Base-by-base conservation (phyloP, 2,113 vertebrate species). In the Zosterops pallidus region DNA sequence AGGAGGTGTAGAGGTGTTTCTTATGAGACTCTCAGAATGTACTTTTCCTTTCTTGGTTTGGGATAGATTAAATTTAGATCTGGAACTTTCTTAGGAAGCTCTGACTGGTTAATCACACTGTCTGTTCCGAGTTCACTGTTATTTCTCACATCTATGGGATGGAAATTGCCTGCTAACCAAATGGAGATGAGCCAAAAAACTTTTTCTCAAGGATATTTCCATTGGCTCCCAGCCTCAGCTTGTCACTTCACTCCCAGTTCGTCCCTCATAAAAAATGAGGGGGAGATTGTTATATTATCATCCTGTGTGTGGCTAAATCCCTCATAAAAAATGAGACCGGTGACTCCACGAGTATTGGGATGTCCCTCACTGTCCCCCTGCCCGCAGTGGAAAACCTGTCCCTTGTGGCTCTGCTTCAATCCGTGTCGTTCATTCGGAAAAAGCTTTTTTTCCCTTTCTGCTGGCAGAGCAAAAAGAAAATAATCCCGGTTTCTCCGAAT, bases 141-240 rank as follows among this genome's bases (percentile, higher is more conserved):
- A 53, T 72, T 92, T 91, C 82, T 96, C 69, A 86, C 8, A 4
- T 65, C 89, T 65, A 4, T 0, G 2, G n/a, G 72, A 49, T 89
- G 91, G 93, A 90, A 94, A 86, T 74, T 92, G 76, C 69, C 88
- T 3, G 4, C 70, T 83, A 90, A 85, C 70, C 69, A 72, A 79
- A 79, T 82, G 91, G 83, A 90, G 50, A 41, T 29, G 24, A 69
- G 83, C 78, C 92, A 95, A 72, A 68, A 68, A 62, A 0, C 62
- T 65, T 91, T 82, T 95, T 84, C 95, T 92, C 70, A 83, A 93
- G 92, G 78, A 53, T 90, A 88, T 93, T 93, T 90, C 88, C 63
- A 77, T 47, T 92, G 92, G 79, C 88, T 49, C 70, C 75, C 41
- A 65, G 85, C 84, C 82, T 89, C 62, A 87, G 84, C 67, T 64